Base-by-base conservation (phyloP, 1,140 invertebrate species). In the Myzus persicae region DNA sequence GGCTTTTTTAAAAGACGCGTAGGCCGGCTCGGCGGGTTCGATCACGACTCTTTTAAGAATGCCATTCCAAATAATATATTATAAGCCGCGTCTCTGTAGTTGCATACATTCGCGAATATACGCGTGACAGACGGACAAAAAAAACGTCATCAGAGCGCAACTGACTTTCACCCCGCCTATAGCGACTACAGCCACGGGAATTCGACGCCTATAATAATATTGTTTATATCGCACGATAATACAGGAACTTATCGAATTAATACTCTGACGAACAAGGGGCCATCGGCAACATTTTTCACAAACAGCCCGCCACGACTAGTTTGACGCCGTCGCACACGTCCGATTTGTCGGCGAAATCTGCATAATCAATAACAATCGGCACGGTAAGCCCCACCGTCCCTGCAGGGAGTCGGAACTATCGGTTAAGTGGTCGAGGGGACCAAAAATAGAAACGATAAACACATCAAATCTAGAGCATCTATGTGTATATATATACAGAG, bases 301-400 rank as follows among this genome's bases (percentile, higher is more conserved):
- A 40, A 54, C 51, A 38, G 24, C 7, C n/a, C 22, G 1, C 4
- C 84, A 44, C 18, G n/a, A 36, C 8, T 6, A 31, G 42, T 87
- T n/a, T 7, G n/a, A n/a, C 44, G 46, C 20, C 46, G 8, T 89
- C 48, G 48, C 36, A 89, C 9, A 38, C 36, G 20, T 89, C n/a
- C 87, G 46, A 89, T 89, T 51, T 38, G 46, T 89, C 24, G 0
- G 36, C 48, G 9, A 91, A 91, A 76, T 91, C 40, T 91, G 38
- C 40, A 91, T 91, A 76, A 76, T 76, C 90, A 91, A 76, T 76
- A 91, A 46, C 26, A 91, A 11, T 67, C 11, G 24, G 9, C 11
- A 0, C 44, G 31, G 85, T n/a, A 87, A 6, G 26, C 9, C 38
- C 24, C 24, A 24, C 38, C 40, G 7, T 24, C 9, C 22, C 9